phyloP scores from a whole-genome alignment of 2,888 invertebrate genomes.

The Trissonchulus latispiculum region DNA sequence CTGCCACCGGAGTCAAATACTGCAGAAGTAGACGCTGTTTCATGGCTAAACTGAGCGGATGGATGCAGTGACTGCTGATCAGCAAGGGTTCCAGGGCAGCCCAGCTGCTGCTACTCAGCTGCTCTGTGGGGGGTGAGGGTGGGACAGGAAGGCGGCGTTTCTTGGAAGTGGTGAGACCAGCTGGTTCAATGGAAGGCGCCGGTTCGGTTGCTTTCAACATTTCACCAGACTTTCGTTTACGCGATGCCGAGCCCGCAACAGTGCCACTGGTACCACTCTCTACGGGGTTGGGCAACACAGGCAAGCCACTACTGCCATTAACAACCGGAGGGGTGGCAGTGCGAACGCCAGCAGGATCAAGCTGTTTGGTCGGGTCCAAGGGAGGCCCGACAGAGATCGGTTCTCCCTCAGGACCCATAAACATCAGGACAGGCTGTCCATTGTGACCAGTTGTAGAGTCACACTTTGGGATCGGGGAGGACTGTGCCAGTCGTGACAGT shows the following conservation, averaged over 20 bases:
- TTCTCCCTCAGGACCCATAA: no score
- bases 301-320: no score
- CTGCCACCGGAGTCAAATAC: conserved; percentile 91
- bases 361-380: no score
- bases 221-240: background rate
- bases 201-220: no score
- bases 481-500: background rate
- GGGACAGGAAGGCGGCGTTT: background rate
- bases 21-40: conserved; percentile 82
- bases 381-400: no score
- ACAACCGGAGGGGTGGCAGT: no score
- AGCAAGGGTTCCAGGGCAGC: conserved; percentile 77
- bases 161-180: background rate
- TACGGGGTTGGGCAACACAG: no score
- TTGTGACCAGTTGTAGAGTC: no score
- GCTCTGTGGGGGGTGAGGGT: background rate
- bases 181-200: background rate
- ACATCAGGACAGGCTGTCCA: no score
- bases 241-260: no score
- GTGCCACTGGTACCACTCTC: no score
- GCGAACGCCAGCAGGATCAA: no score
- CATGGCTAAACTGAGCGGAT: conserved; percentile 75
- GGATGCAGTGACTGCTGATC: conserved; percentile 76
- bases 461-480: background rate
- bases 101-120: conserved; percentile 77